Conservation (phyloP, 1,140 invertebrate genomes). For the Andrena cerasifolii region DNA sequence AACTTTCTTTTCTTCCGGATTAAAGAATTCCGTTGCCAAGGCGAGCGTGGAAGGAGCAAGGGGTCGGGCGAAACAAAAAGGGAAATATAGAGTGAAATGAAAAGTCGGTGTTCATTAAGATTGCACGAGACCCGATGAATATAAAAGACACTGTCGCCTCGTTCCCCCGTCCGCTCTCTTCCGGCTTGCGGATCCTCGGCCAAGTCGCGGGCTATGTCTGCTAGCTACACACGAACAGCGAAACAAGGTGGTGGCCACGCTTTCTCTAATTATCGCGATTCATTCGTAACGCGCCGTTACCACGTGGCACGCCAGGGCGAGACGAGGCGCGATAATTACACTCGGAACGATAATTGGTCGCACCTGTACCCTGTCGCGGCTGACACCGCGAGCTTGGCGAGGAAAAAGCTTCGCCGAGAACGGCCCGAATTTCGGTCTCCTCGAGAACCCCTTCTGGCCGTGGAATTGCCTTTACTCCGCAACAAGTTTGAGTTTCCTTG, state of each 20-base stretch:
- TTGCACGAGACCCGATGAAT: not conserved
- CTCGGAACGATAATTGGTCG: constrained; percentile 56
- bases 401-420: not conserved
- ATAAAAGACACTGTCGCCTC: not conserved
- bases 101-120: constrained; percentile 2
- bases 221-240: not conserved
- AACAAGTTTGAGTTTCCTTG: not conserved
- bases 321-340: constrained; percentile 47
- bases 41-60: too few relatives aligned
- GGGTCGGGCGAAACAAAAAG: not conserved
- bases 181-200: not conserved
- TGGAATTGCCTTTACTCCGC: not conserved
- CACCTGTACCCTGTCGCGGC: constrained; percentile 2
- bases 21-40: too few relatives aligned
- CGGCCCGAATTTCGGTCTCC: not conserved
- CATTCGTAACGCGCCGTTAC: constrained; percentile 52
- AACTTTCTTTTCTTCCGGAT: too few relatives aligned
- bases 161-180: not conserved
- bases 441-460: not conserved
- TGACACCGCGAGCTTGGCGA: not conserved
- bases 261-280: constrained; percentile 64
- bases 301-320: not conserved
- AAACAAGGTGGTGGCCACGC: constrained; percentile 23
- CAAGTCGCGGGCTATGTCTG: not conserved
- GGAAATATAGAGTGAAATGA: too few relatives aligned